Evolutionary conservation across 1,140 invertebrate species (phyloP).

Genomic region (Drepana arcuata): DNA sequence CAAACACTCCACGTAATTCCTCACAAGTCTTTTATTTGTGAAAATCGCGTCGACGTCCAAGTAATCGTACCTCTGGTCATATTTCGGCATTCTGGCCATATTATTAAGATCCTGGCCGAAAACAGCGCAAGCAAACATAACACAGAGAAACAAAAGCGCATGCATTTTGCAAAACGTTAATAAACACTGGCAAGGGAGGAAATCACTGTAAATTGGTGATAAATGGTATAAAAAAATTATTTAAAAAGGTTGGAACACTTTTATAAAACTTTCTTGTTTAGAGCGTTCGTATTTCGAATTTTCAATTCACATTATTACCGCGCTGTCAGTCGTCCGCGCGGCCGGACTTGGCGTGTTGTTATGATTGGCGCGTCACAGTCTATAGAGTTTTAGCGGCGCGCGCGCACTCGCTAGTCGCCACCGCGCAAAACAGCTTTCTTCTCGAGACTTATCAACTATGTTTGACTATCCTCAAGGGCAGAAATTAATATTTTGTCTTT

Average conservation of each 20-base stretch:
- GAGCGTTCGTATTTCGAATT: too few relatives aligned
- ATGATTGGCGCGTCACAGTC: constrained; percentile 18
- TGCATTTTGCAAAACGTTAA: constrained; percentile 33
- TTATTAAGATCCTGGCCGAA: constrained; percentile 40
- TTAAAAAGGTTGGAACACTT: too few relatives aligned
- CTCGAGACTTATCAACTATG: too few relatives aligned
- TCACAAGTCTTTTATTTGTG: constrained; percentile 71
- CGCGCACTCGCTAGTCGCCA: too few relatives aligned
- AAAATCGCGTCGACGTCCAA: constrained; percentile 73
- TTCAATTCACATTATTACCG: too few relatives aligned
- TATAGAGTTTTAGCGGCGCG: constrained; percentile 16
- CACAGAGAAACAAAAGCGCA: constrained; percentile 40
- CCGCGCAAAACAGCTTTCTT: too few relatives aligned
- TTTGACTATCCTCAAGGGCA: too few relatives aligned
- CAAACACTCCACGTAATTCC: constrained; percentile 74
- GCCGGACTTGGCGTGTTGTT: constrained; percentile 21
- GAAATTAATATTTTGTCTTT: too few relatives aligned
- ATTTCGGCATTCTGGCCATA: constrained; percentile 57
- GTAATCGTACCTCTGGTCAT: constrained; percentile 71
- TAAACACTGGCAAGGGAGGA: constrained; percentile 1
- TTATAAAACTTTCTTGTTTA: too few relatives aligned
- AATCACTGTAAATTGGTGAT: too few relatives aligned
- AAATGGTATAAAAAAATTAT: constrained; percentile 13
- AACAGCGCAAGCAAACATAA: constrained; percentile 29
- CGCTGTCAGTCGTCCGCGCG: constrained; percentile 31